These are phyloP conservation scores for Tyria jacobaeae DNA, from an alignment of 2,888 invertebrate species.

Conservation along the genomic window DNA sequence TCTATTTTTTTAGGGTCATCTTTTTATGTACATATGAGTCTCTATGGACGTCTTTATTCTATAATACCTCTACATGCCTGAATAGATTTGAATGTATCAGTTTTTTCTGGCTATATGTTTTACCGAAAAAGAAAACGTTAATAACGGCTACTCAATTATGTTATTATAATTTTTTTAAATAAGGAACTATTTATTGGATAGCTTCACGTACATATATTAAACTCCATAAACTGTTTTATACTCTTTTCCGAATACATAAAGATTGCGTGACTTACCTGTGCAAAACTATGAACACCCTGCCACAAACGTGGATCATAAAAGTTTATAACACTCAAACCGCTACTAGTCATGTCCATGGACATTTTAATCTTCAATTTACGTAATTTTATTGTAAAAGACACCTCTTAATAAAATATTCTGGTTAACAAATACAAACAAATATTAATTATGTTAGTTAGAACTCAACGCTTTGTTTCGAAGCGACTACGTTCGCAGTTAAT, in stretches of 20 bases:
- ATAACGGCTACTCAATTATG: too few relatives aligned
- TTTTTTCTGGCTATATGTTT: too few relatives aligned
- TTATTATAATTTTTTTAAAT: too few relatives aligned
- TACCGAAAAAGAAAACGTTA: too few relatives aligned
- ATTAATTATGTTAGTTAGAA: conserved; percentile 16
- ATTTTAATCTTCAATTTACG: conserved; percentile 5
- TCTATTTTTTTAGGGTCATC: too few relatives aligned
- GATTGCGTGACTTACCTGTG: neutral
- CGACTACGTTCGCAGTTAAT: conserved; percentile 30
- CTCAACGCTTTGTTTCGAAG: conserved; percentile 21
- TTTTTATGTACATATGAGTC: too few relatives aligned
- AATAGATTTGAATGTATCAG: too few relatives aligned
- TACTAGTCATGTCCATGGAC: neutral
- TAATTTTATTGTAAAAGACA: neutral
- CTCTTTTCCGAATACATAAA: neutral
- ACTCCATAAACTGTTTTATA: neutral
- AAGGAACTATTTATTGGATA: too few relatives aligned
- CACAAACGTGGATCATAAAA: neutral
- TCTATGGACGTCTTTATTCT: too few relatives aligned
- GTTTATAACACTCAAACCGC: neutral
- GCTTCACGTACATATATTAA: neutral
- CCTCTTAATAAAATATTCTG: neutral
- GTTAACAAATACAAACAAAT: conserved; percentile 11
- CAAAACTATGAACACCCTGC: neutral
- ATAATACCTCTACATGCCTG: too few relatives aligned